These are phyloP conservation scores for Actinia equina DNA, from an alignment of 64 coral and sea anemone species.

Conservation along the genomic window DNA sequence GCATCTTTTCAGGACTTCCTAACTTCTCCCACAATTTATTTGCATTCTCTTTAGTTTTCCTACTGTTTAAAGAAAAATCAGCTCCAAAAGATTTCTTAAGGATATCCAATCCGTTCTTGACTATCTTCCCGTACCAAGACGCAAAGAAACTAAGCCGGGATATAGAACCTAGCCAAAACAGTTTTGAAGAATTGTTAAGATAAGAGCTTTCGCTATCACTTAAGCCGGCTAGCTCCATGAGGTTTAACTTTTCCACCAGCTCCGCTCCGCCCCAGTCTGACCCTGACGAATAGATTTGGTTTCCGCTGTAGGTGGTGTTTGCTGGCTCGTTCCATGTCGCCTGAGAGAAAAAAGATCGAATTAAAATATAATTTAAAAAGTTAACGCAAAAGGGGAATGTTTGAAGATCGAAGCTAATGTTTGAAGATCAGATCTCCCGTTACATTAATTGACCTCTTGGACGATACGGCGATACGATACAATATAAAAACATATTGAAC, in stretches of 20 bases:
- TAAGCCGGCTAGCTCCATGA: slow-evolving; percentile 54
- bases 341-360: not conserved
- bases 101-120: slow-evolving; percentile 38
- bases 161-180: slow-evolving; percentile 54
- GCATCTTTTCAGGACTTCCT: slow-evolving; percentile 65
- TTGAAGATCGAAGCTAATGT: too few species aligned
- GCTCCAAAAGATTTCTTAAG: slow-evolving; percentile 56
- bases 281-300: slow-evolving; percentile 14
- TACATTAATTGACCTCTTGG: too few species aligned
- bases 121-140: slow-evolving; percentile 36
- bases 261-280: slow-evolving; percentile 50
- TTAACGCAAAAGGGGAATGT: too few species aligned
- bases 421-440: too few species aligned
- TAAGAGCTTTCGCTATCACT: slow-evolving; percentile 16
- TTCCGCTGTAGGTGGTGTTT: slow-evolving; percentile 28
- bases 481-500: too few species aligned
- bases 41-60: slow-evolving; percentile 51
- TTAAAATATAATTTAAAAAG: not conserved
- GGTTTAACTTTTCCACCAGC: slow-evolving; percentile 36
- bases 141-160: slow-evolving; percentile 63
- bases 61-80: slow-evolving; percentile 43
- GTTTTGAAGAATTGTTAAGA: slow-evolving; percentile 44
- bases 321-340: slow-evolving; percentile 27
- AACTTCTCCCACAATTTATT: slow-evolving; percentile 70
- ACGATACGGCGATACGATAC: too few species aligned